phyloP scores from a whole-genome alignment of 2,888 invertebrate genomes.

The Hypolimnas misippus region DNA sequence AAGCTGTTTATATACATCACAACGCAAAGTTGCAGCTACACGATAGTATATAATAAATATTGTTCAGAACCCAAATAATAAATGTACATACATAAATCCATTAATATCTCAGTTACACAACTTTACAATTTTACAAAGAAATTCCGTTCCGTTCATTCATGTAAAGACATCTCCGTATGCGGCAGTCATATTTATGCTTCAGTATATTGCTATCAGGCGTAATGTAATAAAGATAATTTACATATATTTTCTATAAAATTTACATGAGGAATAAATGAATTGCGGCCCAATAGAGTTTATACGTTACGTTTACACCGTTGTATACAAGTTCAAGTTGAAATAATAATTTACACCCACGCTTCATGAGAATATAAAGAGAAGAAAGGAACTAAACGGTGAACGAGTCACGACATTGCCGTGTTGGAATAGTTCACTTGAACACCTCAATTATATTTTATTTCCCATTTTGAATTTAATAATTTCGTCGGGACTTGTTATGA shows the following conservation, averaged over 20 bases:
- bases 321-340: slow-evolving; percentile 41
- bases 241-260: slow-evolving; percentile 81
- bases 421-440: slow-evolving; percentile 25
- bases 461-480: slow-evolving; percentile 4
- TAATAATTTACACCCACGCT: slow-evolving; percentile 48
- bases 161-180: slow-evolving; percentile 54
- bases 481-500: background rate
- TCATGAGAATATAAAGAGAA: slow-evolving; percentile 31
- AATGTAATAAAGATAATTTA: slow-evolving; percentile 80
- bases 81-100: slow-evolving; percentile 8
- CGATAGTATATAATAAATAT: background rate
- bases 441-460: slow-evolving; percentile 26
- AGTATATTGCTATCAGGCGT: slow-evolving; percentile 72
- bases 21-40: background rate
- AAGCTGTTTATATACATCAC: too few species aligned
- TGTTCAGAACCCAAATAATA: background rate
- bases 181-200: slow-evolving; percentile 71
- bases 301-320: slow-evolving; percentile 40
- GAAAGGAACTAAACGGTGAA: slow-evolving; percentile 25
- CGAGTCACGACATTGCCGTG: slow-evolving; percentile 34
- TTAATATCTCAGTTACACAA: slow-evolving; percentile 32
- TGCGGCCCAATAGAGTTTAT: slow-evolving; percentile 53
- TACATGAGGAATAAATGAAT: slow-evolving; percentile 79
- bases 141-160: slow-evolving; percentile 43
- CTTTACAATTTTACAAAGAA: slow-evolving; percentile 43